Evolutionary conservation across 2,113 vertebrate genomes (phyloP), one percentile per base, ranked within the genome.

Genomic region (Lamprotornis superbus): DNA sequence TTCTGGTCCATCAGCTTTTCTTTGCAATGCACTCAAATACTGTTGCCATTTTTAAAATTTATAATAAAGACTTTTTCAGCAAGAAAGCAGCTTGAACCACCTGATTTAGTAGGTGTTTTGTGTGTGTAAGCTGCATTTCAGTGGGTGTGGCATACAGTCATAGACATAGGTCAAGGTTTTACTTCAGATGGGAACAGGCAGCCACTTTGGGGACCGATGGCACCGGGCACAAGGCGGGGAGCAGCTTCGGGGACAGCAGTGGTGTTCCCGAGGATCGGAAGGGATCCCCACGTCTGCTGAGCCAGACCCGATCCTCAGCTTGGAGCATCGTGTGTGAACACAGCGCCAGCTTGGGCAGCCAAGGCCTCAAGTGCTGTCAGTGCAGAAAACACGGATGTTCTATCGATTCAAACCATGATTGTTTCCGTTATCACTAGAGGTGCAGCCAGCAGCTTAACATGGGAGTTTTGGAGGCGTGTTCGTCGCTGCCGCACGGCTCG

Each of bases 401-500:
- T 4, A 10, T 10, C 31, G 33, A 31, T 37, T 28, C 16, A 0
- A n/a, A 8, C 30, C 8, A 30, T 16, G 14, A 12, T 19, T 31
- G 0, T 30, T 46, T 12, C 11, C 11, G 28, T 7, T 22, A 1
- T 4, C 52, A 9, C 28, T 5, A 1, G 6, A 28, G 27, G 25
- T 10, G 11, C 31, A 27, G 50, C 22, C 35, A 6, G 44, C 44
- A 65, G 33, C 44, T 39, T 20, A 21, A 24, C 50, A 3, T 0
- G 50, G 12, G 15, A 6, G 5, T 7, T n/a, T 19, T 4, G 12
- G 19, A 6, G 42, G 65, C 2, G 15, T 4, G 15, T 11, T 35
- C 5, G 31, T 10, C 16, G 1, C 4, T 7, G n/a, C 4, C 5
- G 5, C 49, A 4, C 1, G 13, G 31, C 3, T 14, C 3, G 3